phyloP scores from a whole-genome alignment of 1,140 invertebrate species.

The Cydia amplana region DNA sequence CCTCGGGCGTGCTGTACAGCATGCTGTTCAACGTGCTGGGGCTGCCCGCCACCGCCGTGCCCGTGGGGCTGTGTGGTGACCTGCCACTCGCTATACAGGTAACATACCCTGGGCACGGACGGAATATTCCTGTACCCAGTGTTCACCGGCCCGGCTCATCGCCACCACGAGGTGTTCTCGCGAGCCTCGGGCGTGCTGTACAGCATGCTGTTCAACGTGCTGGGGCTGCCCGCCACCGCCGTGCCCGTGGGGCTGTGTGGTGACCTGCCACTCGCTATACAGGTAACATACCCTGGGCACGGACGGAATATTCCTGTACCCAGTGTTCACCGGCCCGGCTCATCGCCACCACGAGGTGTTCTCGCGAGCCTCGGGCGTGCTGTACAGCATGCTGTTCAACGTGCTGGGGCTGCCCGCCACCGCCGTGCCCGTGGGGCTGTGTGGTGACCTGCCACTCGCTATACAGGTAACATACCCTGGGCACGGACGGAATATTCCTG shows the following conservation, averaged over 20 bases:
- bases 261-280: slow-evolving; percentile 89
- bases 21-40: slow-evolving; percentile 88
- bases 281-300: too few relatives aligned
- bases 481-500: too few relatives aligned
- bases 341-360: too few relatives aligned
- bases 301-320: too few relatives aligned
- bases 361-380: slow-evolving; percentile 80
- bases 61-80: slow-evolving; percentile 85
- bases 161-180: slow-evolving; percentile 41
- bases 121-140: too few relatives aligned
- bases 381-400: slow-evolving; percentile 88
- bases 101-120: too few relatives aligned
- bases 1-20: slow-evolving; percentile 84
- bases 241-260: slow-evolving; percentile 85
- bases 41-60: slow-evolving; percentile 88
- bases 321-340: too few relatives aligned
- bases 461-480: too few relatives aligned
- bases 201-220: slow-evolving; percentile 86
- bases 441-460: slow-evolving; percentile 87
- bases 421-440: slow-evolving; percentile 85
- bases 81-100: slow-evolving; percentile 88
- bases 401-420: slow-evolving; percentile 87
- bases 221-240: slow-evolving; percentile 88
- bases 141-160: too few relatives aligned
- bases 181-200: slow-evolving; percentile 83